These are phyloP conservation scores for Leucophora obtusa DNA, from an alignment of 2,888 invertebrate genomes.

Conservation along the genomic window DNA sequence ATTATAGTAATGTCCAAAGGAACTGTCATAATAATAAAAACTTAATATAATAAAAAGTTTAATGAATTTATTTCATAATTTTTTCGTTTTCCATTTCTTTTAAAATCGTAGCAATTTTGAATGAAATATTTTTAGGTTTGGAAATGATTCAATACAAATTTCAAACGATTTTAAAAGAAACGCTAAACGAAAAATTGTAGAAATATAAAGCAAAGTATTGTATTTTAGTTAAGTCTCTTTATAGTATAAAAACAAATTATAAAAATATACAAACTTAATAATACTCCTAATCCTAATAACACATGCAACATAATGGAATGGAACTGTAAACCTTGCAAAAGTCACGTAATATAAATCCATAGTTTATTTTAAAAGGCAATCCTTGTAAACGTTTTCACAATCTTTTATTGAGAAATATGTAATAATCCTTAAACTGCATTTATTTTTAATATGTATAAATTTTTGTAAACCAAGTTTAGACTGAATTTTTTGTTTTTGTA, in stretches of 20 bases:
- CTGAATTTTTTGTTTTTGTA: slow-evolving; percentile 48
- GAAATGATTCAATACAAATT: too few species aligned
- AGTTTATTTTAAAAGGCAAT: slow-evolving; percentile 19
- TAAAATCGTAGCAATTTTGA: too few species aligned
- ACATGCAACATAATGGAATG: slow-evolving; percentile 28
- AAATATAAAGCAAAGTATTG: slow-evolving; percentile 37
- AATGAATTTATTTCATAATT: slow-evolving; percentile 12
- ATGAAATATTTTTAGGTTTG: too few species aligned
- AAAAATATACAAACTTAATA: slow-evolving; percentile 2
- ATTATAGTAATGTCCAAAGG: slow-evolving; percentile 53
- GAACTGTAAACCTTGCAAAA: slow-evolving; percentile 59
- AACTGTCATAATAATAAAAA: slow-evolving; percentile 29
- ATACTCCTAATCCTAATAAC: neutral
- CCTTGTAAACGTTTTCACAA: neutral
- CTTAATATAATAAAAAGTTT: slow-evolving; percentile 18
- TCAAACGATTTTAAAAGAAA: too few species aligned
- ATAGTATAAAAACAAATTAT: slow-evolving; percentile 15
- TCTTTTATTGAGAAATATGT: neutral
- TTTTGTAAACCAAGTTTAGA: slow-evolving; percentile 47
- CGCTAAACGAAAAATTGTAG: too few species aligned
- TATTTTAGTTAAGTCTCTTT: slow-evolving; percentile 27
- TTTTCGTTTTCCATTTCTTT: too few species aligned
- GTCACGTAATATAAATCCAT: slow-evolving; percentile 29
- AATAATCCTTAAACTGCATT: neutral
- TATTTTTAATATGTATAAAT: neutral